These are phyloP conservation scores for Dyspetes luteomarginatus DNA, from an alignment of 2,888 invertebrate genomes.

Conservation along the genomic window DNA sequence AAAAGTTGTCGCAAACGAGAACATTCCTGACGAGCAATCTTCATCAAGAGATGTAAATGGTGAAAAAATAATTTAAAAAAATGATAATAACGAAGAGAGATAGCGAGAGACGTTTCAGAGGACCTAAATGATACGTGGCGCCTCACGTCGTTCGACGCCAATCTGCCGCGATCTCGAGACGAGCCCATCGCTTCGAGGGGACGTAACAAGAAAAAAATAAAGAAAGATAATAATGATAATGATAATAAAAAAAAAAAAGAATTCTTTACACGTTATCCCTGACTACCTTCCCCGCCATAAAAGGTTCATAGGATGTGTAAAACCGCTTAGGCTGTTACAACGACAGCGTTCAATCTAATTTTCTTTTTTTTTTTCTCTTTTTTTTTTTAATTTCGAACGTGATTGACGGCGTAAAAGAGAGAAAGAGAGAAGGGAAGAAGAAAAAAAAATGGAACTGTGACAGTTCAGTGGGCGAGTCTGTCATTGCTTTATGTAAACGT, in stretches of 20 bases:
- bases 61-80: constrained; percentile 54
- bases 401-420: constrained; percentile 11
- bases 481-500: constrained; percentile 77
- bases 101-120: constrained; percentile 45
- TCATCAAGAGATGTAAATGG: constrained; percentile 50
- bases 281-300: constrained; percentile 72
- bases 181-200: constrained; percentile 50
- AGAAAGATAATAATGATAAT: no score
- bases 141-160: not conserved
- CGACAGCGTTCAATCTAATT: no score
- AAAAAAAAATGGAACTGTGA: constrained; percentile 48
- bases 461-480: constrained; percentile 64
- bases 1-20: constrained; percentile 7
- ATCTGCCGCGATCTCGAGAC: constrained; percentile 9
- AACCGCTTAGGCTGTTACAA: constrained; percentile 76
- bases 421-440: not conserved
- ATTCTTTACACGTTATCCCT: constrained; percentile 70
- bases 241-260: no score
- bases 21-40: constrained; percentile 29
- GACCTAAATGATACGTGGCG: not conserved
- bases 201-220: not conserved
- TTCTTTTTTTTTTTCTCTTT: no score
- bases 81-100: constrained; percentile 63
- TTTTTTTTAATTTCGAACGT: constrained; percentile 18
- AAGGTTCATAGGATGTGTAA: constrained; percentile 80